Percentiles rank a stretch among this genome's conserved stretches.
These are phyloP conservation scores for Coregonus suidteri DNA, from an alignment of 2,797 vertebrate species.

Conservation along the genomic window DNA sequence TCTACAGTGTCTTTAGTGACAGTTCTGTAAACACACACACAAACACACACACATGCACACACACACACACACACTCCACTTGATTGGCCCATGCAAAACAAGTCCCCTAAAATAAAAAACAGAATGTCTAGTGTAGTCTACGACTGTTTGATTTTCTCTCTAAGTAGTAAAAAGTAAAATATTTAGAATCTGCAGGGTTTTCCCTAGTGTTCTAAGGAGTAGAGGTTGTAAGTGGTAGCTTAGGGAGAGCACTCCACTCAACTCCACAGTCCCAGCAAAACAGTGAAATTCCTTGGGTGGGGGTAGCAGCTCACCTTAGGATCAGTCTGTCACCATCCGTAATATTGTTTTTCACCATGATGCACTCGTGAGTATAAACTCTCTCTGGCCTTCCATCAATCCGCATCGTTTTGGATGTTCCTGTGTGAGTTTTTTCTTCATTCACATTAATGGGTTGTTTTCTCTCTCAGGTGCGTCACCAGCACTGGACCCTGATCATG, in stretches of 20 bases:
- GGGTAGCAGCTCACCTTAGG: conserved; percentile 17
- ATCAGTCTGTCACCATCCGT: conserved; percentile 29
- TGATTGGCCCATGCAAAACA: conserved; percentile 73
- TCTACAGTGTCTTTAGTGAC: too few species aligned
- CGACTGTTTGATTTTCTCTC: conserved; percentile 23
- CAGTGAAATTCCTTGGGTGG: conserved; percentile 40
- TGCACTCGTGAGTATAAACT: background rate
- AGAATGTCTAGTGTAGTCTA: background rate
- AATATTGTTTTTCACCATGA: conserved; percentile 34
- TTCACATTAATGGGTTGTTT: conserved; percentile 28
- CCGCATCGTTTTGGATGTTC: conserved; percentile 73
- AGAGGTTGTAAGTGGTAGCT: background rate
- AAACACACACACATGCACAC: too few species aligned
- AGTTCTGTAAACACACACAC: too few species aligned
- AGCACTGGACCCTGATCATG: conserved; percentile 99
- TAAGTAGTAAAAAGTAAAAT: conserved; percentile 45
- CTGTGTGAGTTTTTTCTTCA: conserved; percentile 82
- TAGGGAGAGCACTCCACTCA: conserved; percentile 22
- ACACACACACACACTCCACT: background rate
- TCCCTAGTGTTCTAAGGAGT: background rate
- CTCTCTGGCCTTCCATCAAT: background rate
- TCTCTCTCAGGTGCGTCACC: conserved; percentile 84
- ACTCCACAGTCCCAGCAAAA: conserved; percentile 27
- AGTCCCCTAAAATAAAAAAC: conserved; percentile 81
- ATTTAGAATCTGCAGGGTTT: background rate